These are phyloP conservation scores for Drosophila lacicola DNA, from an alignment of 2,888 invertebrate species.

Conservation along the genomic window DNA sequence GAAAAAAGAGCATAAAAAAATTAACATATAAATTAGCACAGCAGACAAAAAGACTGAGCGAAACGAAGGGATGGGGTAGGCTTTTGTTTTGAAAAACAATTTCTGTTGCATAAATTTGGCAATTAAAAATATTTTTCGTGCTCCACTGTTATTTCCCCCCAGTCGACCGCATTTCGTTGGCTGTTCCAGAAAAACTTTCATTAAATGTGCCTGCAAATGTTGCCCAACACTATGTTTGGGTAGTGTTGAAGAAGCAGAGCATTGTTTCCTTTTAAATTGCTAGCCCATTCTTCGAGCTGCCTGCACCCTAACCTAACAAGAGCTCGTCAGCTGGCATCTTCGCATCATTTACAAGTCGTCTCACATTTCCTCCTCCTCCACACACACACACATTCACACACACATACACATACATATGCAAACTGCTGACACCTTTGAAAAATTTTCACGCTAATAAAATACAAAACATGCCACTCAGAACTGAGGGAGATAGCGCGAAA, in stretches of 20 bases:
- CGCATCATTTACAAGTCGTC: conserved; percentile 24
- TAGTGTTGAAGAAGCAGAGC: conserved; percentile 8
- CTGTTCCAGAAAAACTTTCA: conserved; percentile 28
- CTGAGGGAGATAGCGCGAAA: conserved; percentile 61
- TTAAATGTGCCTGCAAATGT: conserved; percentile 15
- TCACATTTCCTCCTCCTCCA: conserved; percentile 15
- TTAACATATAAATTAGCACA: conserved; percentile 70
- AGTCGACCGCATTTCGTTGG: conserved; percentile 44
- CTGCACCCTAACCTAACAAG: neutral
- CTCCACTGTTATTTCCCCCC: conserved; percentile 17
- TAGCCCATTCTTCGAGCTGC: neutral
- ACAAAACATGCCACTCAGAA: conserved; percentile 72
- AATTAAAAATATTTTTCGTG: conserved; percentile 64
- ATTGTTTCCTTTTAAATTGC: conserved; percentile 29
- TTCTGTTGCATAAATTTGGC: conserved; percentile 66
- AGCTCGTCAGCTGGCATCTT: conserved; percentile 19
- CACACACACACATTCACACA: conserved; percentile 18
- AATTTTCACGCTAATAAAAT: conserved; percentile 78
- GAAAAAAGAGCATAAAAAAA: conserved; percentile 44
- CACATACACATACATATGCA: conserved; percentile 40
- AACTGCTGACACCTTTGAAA: conserved; percentile 77
- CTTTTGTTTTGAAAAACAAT: conserved; percentile 71
- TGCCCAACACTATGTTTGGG: conserved; percentile 12
- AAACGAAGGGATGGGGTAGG: neutral
- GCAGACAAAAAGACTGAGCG: conserved; percentile 30